A percentile compares a stretch with the other conserved stretches of the same genome.
Conservation (phyloP, 2,113 vertebrate genomes). For the Antigone vipio region DNA sequence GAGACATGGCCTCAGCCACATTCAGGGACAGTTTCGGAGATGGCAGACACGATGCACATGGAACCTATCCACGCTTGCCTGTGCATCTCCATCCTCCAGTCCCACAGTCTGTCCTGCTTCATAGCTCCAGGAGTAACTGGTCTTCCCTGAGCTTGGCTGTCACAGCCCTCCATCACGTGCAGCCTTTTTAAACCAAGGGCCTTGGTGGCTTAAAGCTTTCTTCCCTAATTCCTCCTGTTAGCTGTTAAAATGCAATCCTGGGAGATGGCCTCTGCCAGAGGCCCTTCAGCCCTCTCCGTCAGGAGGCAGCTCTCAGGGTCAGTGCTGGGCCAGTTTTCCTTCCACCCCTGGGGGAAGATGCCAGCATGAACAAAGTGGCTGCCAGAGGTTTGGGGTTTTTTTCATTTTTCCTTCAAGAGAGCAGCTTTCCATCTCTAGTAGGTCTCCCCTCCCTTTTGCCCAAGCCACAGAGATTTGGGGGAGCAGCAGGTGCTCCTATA, state of each 20-base stretch:
- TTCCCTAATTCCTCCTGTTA: neutral
- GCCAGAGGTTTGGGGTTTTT: neutral
- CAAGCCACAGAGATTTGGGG: neutral
- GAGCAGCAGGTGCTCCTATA: neutral
- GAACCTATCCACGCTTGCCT: neutral
- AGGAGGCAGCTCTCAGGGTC: neutral
- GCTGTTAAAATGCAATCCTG: neutral
- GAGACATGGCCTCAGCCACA: neutral
- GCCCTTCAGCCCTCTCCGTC: neutral
- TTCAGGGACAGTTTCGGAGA: neutral
- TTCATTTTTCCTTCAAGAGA: neutral
- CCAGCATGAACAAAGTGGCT: neutral
- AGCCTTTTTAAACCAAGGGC: neutral
- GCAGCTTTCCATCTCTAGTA: neutral
- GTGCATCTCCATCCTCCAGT: neutral
- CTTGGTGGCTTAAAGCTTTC: neutral
- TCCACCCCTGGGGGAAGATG: neutral
- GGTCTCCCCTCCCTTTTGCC: neutral
- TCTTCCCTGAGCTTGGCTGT: neutral
- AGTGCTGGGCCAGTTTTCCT: neutral
- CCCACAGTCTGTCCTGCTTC: neutral
- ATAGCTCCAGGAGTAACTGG: neutral
- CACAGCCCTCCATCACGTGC: neutral
- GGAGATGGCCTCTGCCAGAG: neutral
- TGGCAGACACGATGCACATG: rapidly evolving